These are phyloP conservation scores for Mormyrus proboscirostris DNA, from an alignment of 2,797 vertebrate species.

Conservation along the genomic window DNA sequence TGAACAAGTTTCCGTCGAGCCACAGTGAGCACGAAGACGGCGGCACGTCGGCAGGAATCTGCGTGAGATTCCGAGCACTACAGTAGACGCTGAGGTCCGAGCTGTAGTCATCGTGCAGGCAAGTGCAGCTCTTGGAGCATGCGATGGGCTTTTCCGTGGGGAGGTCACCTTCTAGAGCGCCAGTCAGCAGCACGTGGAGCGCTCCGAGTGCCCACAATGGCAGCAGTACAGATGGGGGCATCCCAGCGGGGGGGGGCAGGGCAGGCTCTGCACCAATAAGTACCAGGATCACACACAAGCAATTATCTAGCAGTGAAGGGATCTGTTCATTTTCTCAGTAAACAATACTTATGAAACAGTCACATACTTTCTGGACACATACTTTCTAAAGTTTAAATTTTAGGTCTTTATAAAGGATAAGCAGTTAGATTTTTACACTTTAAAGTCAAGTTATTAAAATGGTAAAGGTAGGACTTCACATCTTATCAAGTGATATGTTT, in stretches of 20 bases:
- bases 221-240: constrained; percentile 57
- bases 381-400: neutral
- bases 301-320: neutral
- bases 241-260: constrained; percentile 49
- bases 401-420: neutral
- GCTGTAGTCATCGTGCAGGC: constrained; percentile 71
- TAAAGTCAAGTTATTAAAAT: neutral
- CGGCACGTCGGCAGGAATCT: constrained; percentile 67
- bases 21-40: constrained; percentile 68
- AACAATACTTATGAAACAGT: neutral
- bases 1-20: constrained; percentile 84
- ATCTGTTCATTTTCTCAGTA: neutral
- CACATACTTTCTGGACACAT: neutral
- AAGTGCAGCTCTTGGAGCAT: constrained; percentile 76
- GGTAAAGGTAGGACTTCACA: neutral
- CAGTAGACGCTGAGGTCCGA: constrained; percentile 85
- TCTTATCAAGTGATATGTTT: neutral
- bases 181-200: constrained; percentile 53
- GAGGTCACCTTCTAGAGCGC: constrained; percentile 43
- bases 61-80: constrained; percentile 74
- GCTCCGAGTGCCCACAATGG: constrained; percentile 55
- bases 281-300: neutral
- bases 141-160: constrained; percentile 50
- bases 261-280: neutral
- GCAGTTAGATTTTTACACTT: neutral